Percentiles rank a stretch among this genome's conserved stretches.
phyloP scores from a whole-genome alignment of 2,113 vertebrate genomes.

The Dicrurus megarhynchus region DNA sequence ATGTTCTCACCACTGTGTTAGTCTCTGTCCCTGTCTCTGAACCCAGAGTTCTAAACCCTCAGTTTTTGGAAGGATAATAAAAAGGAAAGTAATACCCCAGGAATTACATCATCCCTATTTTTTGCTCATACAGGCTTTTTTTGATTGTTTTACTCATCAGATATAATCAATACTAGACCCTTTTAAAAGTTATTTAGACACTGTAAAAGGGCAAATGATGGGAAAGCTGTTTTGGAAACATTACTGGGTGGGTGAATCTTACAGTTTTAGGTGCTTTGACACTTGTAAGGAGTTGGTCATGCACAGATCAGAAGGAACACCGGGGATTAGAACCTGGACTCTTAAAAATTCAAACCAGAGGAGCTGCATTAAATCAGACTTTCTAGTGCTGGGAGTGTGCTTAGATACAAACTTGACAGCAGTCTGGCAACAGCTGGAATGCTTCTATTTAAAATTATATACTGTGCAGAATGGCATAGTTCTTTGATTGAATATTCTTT shows the following conservation, averaged over 20 bases:
- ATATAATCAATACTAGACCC: not conserved
- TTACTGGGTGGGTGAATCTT: not conserved
- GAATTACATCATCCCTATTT: not conserved
- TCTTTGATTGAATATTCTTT: conserved; percentile 42
- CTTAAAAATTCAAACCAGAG: not conserved
- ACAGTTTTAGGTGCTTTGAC: not conserved
- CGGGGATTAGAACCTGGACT: not conserved
- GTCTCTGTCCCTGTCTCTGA: not conserved
- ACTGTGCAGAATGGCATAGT: not conserved
- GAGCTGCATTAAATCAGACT: not conserved
- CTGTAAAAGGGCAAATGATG: not conserved
- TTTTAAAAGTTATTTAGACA: not conserved
- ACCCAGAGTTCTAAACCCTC: not conserved
- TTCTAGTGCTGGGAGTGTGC: not conserved
- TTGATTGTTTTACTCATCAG: not conserved
- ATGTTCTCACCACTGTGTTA: not conserved
- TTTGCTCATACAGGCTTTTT: not conserved
- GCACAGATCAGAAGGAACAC: not conserved
- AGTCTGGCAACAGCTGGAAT: conserved; percentile 40
- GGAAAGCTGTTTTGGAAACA: not conserved
- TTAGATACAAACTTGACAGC: conserved; percentile 5
- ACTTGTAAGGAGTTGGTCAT: not conserved
- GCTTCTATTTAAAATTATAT: conserved; percentile 34
- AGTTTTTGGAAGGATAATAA: not conserved
- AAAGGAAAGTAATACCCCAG: not conserved